Evolutionary conservation across 2,888 invertebrate genomes (phyloP), one percentile per base, ranked within the genome.

Genomic region (Tipula lateralis): DNA sequence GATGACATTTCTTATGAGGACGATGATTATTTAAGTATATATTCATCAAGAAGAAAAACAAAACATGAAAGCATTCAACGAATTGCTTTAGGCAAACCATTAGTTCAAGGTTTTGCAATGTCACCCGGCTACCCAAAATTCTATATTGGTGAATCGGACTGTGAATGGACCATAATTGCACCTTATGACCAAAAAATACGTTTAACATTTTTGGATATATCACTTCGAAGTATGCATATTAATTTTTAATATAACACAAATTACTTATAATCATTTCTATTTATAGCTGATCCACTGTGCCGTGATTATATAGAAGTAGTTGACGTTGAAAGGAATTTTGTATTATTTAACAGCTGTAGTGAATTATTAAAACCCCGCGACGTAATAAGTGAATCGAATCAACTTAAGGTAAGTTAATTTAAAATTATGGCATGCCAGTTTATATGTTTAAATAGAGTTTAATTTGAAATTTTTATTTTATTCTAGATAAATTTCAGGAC

Each of bases 91-190:
- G 85, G 87, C 50, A 86, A 85, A n/a, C 87, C 87, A 29, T 85
- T 87, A 29, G 84, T 87, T 1, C 87, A 94, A 88, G 94, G 94
- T 1, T 94, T 94, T 89, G 92, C 94, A 86, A 91, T 93, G 39
- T 93, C 93, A 86, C 95, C 95, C 0, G 95, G 95, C 6, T 95
- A 95, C 89, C 95, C 95, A 0, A 92, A 93, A 87, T 95, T 92
- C 89, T 95, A 95, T 88, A 91, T 94, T 13, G 95, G 94, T 0
- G 92, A 92, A 50, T 89, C 88, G 88, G 89, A 92, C 86, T 95
- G 95, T 88, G 91, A 92, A 50, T 95, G 95, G 95, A 91, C 91
- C 85, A 91, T 95, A 85, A 90, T 90, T 82, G 93, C 93, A 0
- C 90, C 92, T 83, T 91, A 91, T 0, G 93, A 93, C 85, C 94